A percentile compares a stretch with the other conserved stretches of the same genome.
Evolutionary conservation across 2,888 invertebrate species (phyloP).

Genomic region (Crocallis elinguaria): DNA sequence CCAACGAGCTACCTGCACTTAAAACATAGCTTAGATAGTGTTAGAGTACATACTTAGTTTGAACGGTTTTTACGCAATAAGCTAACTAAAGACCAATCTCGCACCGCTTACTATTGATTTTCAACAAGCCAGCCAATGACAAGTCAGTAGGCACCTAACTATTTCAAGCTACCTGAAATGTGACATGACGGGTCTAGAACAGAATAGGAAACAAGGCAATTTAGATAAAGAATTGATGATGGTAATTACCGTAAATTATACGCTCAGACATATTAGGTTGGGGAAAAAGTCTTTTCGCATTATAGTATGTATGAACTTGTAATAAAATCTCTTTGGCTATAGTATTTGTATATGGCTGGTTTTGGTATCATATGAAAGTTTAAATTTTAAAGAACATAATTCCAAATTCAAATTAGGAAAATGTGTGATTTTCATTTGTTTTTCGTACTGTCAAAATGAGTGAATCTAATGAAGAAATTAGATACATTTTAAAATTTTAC

Average conservation of each 20-base stretch:
- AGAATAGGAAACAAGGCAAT: slow-evolving; percentile 24
- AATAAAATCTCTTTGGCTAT: no score
- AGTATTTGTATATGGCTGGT: no score
- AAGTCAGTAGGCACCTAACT: slow-evolving; percentile 22
- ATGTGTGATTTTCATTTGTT: no score
- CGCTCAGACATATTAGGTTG: background rate
- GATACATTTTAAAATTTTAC: no score
- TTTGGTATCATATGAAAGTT: no score
- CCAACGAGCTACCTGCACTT: background rate
- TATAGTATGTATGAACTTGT: no score
- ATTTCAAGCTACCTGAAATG: slow-evolving; percentile 10
- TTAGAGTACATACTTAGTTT: no score
- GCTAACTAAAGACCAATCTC: slow-evolving; percentile 29
- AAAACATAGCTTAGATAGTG: slow-evolving; percentile 6
- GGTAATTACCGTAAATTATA: slow-evolving; percentile 26
- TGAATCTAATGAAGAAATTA: no score
- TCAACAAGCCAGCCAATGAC: slow-evolving; percentile 44
- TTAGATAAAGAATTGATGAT: slow-evolving; percentile 29
- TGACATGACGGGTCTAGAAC: slow-evolving; percentile 13
- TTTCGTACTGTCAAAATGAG: no score
- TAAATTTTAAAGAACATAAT: no score
- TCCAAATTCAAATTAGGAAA: no score
- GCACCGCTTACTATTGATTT: slow-evolving; percentile 49
- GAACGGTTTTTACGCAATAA: slow-evolving; percentile 25
- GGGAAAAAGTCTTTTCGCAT: no score